These are phyloP conservation scores for Chlorops oryzae DNA, from an alignment of 1,140 invertebrate genomes.

Conservation along the genomic window DNA sequence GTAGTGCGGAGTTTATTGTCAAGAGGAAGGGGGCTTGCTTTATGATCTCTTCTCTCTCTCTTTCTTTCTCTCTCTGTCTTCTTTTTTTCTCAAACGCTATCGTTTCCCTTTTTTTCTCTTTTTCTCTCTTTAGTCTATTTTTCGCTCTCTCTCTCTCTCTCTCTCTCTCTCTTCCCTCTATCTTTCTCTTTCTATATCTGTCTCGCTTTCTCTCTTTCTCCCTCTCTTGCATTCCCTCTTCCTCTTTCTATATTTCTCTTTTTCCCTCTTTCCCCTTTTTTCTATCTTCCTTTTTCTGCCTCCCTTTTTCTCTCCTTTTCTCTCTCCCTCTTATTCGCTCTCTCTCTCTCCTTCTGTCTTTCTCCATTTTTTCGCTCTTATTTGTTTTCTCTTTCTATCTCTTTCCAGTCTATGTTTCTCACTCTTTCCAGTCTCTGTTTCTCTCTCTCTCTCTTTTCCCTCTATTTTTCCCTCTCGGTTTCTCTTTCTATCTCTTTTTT, in stretches of 20 bases:
- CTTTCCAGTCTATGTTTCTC: no score
- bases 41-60: background rate
- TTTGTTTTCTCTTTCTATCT: background rate
- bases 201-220: no score
- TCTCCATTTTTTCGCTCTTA: background rate
- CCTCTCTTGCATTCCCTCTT: no score
- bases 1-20: no score
- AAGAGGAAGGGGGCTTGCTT: no score
- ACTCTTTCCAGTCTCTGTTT: no score
- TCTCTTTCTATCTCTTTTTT: slow-evolving; percentile 5
- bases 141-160: background rate
- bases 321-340: no score
- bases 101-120: background rate
- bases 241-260: background rate
- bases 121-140: background rate
- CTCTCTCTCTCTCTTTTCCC: no score
- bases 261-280: no score
- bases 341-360: background rate
- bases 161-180: no score
- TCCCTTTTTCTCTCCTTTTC: no score
- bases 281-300: background rate
- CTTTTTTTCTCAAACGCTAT: background rate
- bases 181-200: background rate
- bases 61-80: background rate
- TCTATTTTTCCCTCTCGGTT: slow-evolving; percentile 12